Percentiles rank a stretch among this genome's conserved stretches.
Conservation (phyloP, 53 echinoderm and acorn worm genomes). For the Apostichopus leukothele region DNA sequence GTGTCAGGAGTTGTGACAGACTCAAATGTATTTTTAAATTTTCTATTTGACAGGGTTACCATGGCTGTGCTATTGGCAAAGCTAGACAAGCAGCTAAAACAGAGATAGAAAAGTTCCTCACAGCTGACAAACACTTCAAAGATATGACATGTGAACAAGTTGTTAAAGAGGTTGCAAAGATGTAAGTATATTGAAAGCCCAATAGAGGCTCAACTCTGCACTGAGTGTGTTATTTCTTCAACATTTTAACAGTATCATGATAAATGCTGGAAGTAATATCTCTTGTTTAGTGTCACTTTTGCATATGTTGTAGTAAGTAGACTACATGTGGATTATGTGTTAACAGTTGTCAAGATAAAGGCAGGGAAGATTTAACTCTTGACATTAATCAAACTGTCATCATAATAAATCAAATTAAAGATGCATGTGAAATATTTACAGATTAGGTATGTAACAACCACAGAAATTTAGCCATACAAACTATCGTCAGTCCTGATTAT, state of each 20-base stretch:
- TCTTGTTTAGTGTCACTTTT: too few relatives aligned
- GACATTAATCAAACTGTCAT: neutral
- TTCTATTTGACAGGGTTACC: slow-evolving; percentile 67
- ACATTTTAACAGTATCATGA: neutral
- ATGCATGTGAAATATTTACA: neutral
- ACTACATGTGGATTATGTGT: too few relatives aligned
- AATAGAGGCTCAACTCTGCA: neutral
- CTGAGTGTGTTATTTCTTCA: neutral
- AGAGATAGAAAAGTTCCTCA: slow-evolving; percentile 91
- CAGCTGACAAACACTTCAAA: slow-evolving; percentile 78
- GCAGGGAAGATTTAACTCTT: too few relatives aligned
- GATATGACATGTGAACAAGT: slow-evolving; percentile 80
- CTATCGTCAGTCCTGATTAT: too few relatives aligned
- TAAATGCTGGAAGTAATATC: too few relatives aligned
- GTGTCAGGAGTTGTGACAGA: too few relatives aligned
- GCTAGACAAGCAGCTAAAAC: slow-evolving; percentile 98
- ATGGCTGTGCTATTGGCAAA: slow-evolving; percentile 95
- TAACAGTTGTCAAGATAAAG: too few relatives aligned
- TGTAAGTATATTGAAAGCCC: slow-evolving; percentile 63
- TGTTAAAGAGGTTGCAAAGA: slow-evolving; percentile 95
- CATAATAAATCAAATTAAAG: neutral
- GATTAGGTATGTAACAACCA: neutral
- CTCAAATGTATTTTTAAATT: too few relatives aligned
- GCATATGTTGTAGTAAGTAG: too few relatives aligned
- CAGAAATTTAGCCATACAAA: too few relatives aligned